Evolutionary conservation across 2,113 vertebrate species (phyloP).

Genomic region (Ageneiosus marmoratus): DNA sequence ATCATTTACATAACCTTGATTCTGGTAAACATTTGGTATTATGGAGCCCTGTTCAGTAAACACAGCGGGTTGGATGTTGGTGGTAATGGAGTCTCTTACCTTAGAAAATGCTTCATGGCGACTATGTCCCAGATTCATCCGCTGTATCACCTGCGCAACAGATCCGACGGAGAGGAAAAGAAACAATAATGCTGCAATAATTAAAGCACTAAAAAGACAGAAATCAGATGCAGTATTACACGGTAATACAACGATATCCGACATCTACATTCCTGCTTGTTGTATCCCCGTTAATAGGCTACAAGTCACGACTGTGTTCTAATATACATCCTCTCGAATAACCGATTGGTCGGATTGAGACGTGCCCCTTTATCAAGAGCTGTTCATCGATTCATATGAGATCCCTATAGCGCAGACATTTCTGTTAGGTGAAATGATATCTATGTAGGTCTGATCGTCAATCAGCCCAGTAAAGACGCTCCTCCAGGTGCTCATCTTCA

Average conservation of each 20-base stretch:
- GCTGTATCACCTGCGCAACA: slow-evolving; percentile 43
- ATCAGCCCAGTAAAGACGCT: not conserved
- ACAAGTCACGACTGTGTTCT: not conserved
- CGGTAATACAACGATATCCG: no score
- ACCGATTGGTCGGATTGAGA: slow-evolving; percentile 13
- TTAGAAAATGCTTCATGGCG: slow-evolving; percentile 80
- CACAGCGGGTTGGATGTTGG: not conserved
- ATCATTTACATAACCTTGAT: no score
- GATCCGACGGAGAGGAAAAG: not conserved
- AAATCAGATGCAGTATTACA: not conserved
- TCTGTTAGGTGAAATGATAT: not conserved
- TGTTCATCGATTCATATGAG: not conserved
- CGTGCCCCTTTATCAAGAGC: not conserved
- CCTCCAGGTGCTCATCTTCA: not conserved
- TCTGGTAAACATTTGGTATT: no score
- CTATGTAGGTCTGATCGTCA: not conserved
- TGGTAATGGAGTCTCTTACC: slow-evolving; percentile 58
- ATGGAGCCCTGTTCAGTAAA: not conserved
- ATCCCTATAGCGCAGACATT: not conserved
- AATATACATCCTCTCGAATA: not conserved
- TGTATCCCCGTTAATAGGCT: not conserved
- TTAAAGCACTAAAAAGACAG: not conserved
- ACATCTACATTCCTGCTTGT: not conserved
- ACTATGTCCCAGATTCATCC: slow-evolving; percentile 39
- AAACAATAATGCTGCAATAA: not conserved